phyloP scores from a whole-genome alignment of 2,113 vertebrate genomes.

The Cygnus atratus region DNA sequence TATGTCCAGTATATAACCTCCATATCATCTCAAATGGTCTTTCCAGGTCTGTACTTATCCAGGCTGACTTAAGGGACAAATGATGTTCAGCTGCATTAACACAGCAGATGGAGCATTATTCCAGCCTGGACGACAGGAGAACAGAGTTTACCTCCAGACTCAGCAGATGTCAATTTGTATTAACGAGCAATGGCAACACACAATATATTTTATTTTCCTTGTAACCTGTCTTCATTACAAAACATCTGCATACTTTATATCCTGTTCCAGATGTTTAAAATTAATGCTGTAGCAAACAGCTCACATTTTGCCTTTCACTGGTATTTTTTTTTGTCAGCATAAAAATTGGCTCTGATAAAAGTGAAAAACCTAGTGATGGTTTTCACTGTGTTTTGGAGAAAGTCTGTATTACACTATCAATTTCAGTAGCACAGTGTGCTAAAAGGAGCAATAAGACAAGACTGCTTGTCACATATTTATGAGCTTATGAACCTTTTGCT shows the following conservation, averaged over 20 bases:
- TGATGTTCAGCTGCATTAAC: constrained; percentile 39
- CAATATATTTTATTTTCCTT: constrained; percentile 55
- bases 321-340: constrained; percentile 18
- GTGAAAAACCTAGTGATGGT: background rate
- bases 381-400: background rate
- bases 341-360: constrained; percentile 42
- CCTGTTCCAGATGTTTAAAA: constrained; percentile 38
- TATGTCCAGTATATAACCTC: background rate
- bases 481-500: constrained; percentile 34
- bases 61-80: constrained; percentile 44
- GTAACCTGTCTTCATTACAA: constrained; percentile 60
- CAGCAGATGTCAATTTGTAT: constrained; percentile 70
- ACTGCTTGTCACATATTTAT: constrained; percentile 50
- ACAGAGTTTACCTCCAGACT: constrained; percentile 38
- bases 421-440: background rate
- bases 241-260: constrained; percentile 36
- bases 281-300: background rate
- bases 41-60: background rate
- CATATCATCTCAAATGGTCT: background rate
- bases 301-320: background rate
- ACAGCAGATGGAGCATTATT: constrained; percentile 38
- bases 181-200: constrained; percentile 52
- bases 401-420: constrained; percentile 5
- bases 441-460: constrained; percentile 49
- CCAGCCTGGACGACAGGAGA: constrained; percentile 19